A percentile compares a stretch with the other conserved stretches of the same genome.
Evolutionary conservation across 1,140 invertebrate species (phyloP).

Genomic region (Zeugodacus cucurbitae): DNA sequence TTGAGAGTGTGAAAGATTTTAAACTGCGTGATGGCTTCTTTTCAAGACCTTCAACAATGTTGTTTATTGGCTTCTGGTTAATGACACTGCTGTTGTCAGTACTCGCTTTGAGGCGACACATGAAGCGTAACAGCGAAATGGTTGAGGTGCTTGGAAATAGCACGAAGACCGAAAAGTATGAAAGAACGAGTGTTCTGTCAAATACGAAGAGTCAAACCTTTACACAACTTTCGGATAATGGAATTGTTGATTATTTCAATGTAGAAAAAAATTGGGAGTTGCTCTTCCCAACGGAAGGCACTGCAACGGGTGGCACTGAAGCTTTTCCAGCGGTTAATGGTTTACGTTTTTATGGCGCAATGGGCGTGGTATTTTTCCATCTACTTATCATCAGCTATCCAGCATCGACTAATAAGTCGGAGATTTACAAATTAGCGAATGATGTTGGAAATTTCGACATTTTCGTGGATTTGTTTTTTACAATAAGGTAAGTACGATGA

Average conservation of each 20-base stretch:
- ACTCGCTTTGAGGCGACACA: background rate
- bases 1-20: background rate
- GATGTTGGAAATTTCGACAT: background rate
- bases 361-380: background rate
- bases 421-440: background rate
- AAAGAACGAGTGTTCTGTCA: too few relatives aligned
- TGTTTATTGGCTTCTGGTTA: background rate
- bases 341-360: background rate
- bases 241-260: background rate
- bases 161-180: too few relatives aligned
- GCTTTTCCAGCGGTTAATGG: constrained; percentile 10
- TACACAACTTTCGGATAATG: background rate
- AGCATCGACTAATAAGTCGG: background rate
- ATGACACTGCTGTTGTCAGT: background rate
- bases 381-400: background rate
- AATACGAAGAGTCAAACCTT: background rate
- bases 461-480: constrained; percentile 15
- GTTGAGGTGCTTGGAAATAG: background rate
- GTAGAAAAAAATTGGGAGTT: constrained; percentile 1
- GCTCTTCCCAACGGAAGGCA: background rate
- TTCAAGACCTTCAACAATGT: background rate
- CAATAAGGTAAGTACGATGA: background rate
- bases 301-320: background rate
- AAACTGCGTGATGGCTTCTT: background rate
- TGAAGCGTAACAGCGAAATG: background rate